Evolutionary conservation across 2,888 invertebrate genomes (phyloP).

Genomic region (Leucoptera coffeella): DNA sequence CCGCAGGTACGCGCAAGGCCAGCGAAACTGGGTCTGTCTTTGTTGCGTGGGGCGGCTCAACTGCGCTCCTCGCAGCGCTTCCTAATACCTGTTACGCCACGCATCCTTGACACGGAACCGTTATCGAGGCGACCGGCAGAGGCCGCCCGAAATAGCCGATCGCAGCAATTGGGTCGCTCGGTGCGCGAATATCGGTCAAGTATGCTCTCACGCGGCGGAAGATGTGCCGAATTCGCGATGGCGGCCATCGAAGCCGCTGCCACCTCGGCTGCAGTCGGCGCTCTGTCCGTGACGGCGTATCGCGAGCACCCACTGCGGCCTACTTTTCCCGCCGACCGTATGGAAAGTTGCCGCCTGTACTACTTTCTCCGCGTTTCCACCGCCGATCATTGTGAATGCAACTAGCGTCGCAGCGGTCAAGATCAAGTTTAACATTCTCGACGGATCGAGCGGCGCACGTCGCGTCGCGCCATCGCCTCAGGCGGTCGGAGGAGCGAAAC

Average conservation of each 20-base stretch:
- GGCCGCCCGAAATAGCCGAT: constrained; percentile 36
- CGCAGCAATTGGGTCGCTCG: constrained; percentile 29
- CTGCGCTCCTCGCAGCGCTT: neutral
- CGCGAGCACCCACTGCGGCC: no score
- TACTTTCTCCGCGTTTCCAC: constrained; percentile 50
- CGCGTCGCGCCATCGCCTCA: no score
- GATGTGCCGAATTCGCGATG: constrained; percentile 15
- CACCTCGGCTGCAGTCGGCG: no score
- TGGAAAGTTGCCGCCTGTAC: constrained; percentile 49
- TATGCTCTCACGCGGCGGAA: constrained; percentile 14
- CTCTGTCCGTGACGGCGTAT: no score
- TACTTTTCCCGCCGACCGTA: constrained; percentile 46
- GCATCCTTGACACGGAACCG: constrained; percentile 43
- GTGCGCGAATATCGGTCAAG: constrained; percentile 42
- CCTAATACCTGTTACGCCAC: constrained; percentile 21
- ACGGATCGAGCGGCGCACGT: no score
- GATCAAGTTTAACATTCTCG: no score
- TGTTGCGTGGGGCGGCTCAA: constrained; percentile 8
- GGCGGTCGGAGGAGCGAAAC: no score
- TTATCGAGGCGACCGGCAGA: constrained; percentile 40
- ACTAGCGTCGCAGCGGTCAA: constrained; percentile 35
- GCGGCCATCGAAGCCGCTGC: neutral
- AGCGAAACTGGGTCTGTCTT: constrained; percentile 16
- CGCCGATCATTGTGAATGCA: constrained; percentile 19
- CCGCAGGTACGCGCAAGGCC: constrained; percentile 24